phyloP scores from a whole-genome alignment of 2,113 vertebrate species.

The Edolisoma coerulescens region DNA sequence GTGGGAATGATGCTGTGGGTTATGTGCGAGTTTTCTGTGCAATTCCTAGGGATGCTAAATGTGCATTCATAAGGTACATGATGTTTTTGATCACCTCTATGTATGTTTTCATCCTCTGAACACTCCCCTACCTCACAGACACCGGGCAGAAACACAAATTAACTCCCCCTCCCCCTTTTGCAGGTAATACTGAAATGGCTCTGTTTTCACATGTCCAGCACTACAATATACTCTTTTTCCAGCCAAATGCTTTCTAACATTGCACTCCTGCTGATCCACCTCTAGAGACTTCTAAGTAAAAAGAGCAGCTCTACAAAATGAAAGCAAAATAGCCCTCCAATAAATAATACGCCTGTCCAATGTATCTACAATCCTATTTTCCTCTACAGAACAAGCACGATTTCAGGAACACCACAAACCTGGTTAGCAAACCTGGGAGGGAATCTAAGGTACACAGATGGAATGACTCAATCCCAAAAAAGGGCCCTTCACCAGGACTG shows the following conservation, averaged over 20 bases:
- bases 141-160: neutral
- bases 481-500: neutral
- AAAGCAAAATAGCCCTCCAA: neutral
- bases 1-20: neutral
- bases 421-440: neutral
- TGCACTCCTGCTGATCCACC: neutral
- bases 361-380: neutral
- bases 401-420: neutral
- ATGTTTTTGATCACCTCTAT: neutral
- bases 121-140: neutral
- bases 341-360: neutral
- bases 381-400: neutral
- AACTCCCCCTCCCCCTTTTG: neutral
- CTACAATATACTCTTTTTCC: neutral
- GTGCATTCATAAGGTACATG: neutral
- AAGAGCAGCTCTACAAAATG: neutral
- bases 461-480: neutral
- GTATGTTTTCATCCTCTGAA: neutral
- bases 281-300: neutral
- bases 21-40: neutral
- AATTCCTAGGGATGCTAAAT: neutral
- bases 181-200: neutral
- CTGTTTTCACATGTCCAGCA: neutral
- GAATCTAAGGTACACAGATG: neutral
- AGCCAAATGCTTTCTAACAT: neutral